phyloP scores from a whole-genome alignment of 2,113 vertebrate genomes.

The Xenopus tropicalis region DNA sequence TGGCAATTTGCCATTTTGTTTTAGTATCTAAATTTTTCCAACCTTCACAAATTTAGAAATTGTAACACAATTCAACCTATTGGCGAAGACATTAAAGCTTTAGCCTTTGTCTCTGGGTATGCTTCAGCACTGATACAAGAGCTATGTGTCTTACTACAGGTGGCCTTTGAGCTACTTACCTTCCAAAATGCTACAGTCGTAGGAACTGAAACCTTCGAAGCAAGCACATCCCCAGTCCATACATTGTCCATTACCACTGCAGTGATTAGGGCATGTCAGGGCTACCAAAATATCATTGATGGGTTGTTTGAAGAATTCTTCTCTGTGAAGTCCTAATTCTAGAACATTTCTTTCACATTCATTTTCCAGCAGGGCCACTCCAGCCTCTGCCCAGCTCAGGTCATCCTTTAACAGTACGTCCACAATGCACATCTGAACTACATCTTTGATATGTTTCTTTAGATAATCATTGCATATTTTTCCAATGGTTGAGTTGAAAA shows the following conservation, averaged over 20 bases:
- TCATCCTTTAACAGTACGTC: slow-evolving; percentile 86
- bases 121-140: too few relatives aligned
- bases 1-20: too few relatives aligned
- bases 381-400: slow-evolving; percentile 69
- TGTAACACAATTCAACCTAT: too few relatives aligned
- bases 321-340: slow-evolving; percentile 60
- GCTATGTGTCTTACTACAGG: too few relatives aligned
- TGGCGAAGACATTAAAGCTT: too few relatives aligned
- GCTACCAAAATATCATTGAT: slow-evolving; percentile 56
- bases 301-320: slow-evolving; percentile 43
- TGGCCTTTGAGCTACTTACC: slow-evolving; percentile 61
- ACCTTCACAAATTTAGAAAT: too few relatives aligned
- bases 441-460: slow-evolving; percentile 48
- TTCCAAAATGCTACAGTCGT: slow-evolving; percentile 75
- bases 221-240: slow-evolving; percentile 80
- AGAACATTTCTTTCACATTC: slow-evolving; percentile 83
- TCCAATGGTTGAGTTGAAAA: slow-evolving; percentile 74
- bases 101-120: too few relatives aligned
- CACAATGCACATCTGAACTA: slow-evolving; percentile 70
- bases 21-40: too few relatives aligned
- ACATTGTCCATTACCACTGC: slow-evolving; percentile 79
- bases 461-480: slow-evolving; percentile 66
- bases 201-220: slow-evolving; percentile 77
- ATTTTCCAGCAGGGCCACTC: slow-evolving; percentile 81
- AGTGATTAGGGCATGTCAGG: slow-evolving; percentile 76